Evolutionary conservation across 2,113 vertebrate species (phyloP).

Genomic region (cat (Felis catus)): DNA sequence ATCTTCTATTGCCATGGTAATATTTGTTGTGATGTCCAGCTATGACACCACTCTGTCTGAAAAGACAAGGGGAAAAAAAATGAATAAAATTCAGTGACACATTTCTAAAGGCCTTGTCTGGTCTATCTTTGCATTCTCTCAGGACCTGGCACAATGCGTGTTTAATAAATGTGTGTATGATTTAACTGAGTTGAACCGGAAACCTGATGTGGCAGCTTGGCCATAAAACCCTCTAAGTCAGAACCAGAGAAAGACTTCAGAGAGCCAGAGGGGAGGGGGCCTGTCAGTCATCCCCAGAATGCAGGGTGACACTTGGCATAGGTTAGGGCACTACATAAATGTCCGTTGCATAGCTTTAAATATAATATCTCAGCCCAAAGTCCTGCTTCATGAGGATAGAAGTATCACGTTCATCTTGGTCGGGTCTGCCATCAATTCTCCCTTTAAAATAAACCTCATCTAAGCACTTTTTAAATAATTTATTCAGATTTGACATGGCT

Average conservation of each 20-base stretch:
- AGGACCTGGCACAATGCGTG: neutral
- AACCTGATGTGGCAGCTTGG: neutral
- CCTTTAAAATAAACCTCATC: neutral
- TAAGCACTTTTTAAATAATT: neutral
- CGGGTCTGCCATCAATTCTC: neutral
- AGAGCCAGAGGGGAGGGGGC: neutral
- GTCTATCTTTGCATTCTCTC: neutral
- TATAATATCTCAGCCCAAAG: neutral
- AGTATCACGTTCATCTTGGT: neutral
- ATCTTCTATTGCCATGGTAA: neutral
- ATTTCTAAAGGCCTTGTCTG: neutral
- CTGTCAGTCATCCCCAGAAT: neutral
- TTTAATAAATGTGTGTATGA: neutral
- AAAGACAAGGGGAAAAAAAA: neutral
- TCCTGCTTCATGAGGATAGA: neutral
- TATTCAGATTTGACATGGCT: neutral
- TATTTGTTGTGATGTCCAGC: too few species aligned
- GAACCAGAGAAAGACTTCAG: neutral
- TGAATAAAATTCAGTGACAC: neutral
- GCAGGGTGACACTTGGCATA: too few species aligned
- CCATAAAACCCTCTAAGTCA: neutral
- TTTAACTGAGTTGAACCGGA: conserved; percentile 14
- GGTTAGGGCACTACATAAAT: neutral
- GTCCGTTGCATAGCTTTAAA: neutral
- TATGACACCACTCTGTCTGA: neutral